phyloP scores from a whole-genome alignment of 2,888 invertebrate genomes.

The Caenorhabditis uteleia region DNA sequence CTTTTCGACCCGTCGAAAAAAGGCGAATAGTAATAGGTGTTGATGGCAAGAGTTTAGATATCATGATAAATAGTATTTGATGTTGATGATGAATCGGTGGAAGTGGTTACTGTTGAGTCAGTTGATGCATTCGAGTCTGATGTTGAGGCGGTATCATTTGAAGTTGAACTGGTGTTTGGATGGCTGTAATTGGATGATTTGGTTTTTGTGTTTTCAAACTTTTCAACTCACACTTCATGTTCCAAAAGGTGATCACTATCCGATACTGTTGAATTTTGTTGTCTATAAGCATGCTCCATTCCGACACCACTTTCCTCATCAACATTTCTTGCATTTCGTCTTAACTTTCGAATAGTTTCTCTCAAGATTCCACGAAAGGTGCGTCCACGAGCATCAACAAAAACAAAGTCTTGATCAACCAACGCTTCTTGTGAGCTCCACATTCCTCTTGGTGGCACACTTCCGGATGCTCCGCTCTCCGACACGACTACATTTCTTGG shows the following conservation, averaged over 20 bases:
- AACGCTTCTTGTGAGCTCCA: conserved; percentile 37
- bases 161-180: conserved; percentile 2
- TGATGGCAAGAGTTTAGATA: too few species aligned
- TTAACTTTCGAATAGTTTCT: conserved; percentile 3
- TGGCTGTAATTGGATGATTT: not conserved
- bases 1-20: too few species aligned
- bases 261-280: not conserved
- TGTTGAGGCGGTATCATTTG: not conserved
- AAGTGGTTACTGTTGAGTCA: too few species aligned
- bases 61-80: too few species aligned
- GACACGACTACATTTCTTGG: too few species aligned
- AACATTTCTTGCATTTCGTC: not conserved
- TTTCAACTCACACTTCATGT: conserved; percentile 19
- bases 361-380: conserved; percentile 9
- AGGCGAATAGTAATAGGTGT: too few species aligned
- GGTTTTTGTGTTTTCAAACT: not conserved
- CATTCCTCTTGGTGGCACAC: not conserved
- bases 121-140: too few species aligned
- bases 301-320: conserved; percentile 6
- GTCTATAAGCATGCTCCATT: conserved; percentile 9
- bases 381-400: conserved; percentile 4
- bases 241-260: conserved; percentile 20
- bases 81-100: too few species aligned
- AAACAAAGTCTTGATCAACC: conserved; percentile 24
- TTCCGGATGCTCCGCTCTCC: not conserved